Conservation (phyloP, 2,113 vertebrate genomes). For the Vanacampus margaritifer region DNA sequence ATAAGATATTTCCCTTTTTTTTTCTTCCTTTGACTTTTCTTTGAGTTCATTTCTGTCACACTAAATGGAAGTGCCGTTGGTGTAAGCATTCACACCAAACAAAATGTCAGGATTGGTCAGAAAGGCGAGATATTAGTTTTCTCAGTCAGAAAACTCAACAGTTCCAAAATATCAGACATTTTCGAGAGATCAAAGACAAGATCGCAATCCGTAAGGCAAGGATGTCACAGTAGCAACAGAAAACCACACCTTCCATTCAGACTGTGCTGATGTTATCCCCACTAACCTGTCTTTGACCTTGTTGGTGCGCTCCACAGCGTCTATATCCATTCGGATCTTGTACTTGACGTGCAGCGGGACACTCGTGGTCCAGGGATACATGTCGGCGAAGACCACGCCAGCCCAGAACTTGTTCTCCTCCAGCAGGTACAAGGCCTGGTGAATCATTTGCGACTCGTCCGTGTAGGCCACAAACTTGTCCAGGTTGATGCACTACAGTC, state of each 20-base stretch:
- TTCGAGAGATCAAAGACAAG: background rate
- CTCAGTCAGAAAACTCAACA: background rate
- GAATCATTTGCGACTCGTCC: slow-evolving; percentile 83
- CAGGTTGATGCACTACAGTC: slow-evolving; percentile 83
- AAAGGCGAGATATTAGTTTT: background rate
- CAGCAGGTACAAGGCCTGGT: slow-evolving; percentile 81
- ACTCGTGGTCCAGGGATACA: slow-evolving; percentile 76
- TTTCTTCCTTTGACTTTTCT: too few relatives aligned
- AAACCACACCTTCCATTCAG: background rate
- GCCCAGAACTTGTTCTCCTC: slow-evolving; percentile 97
- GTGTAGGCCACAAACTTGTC: slow-evolving; percentile 89
- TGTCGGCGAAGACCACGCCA: slow-evolving; percentile 83
- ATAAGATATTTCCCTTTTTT: too few relatives aligned
- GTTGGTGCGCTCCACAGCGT: slow-evolving; percentile 92
- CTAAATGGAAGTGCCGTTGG: too few relatives aligned
- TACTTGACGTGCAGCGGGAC: slow-evolving; percentile 84
- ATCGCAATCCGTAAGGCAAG: too few relatives aligned
- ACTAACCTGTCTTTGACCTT: slow-evolving; percentile 94
- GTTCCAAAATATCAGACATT: background rate
- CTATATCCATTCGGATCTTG: slow-evolving; percentile 98
- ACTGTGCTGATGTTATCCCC: background rate
- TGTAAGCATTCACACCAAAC: background rate
- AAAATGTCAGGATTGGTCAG: background rate
- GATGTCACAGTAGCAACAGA: too few relatives aligned
- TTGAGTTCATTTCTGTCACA: too few relatives aligned